phyloP scores from a whole-genome alignment of 2,888 invertebrate species.

The Ectemnius cavifrons region DNA sequence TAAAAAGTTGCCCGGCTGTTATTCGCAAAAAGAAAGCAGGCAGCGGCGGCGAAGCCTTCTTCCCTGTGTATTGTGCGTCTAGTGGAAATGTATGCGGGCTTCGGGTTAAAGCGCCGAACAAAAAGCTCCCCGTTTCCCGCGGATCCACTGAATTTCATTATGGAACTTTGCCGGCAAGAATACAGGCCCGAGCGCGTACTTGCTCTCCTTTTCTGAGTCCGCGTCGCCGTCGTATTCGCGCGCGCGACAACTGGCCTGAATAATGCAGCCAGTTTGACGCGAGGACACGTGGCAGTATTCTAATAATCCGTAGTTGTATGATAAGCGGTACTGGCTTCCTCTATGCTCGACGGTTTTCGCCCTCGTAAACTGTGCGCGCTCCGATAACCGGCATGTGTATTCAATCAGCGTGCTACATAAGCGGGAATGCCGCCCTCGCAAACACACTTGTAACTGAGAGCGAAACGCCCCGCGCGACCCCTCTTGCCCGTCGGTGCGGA shows the following conservation, averaged over 20 bases:
- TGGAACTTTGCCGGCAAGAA: conserved; percentile 43
- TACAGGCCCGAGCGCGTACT: conserved; percentile 23
- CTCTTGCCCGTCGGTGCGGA: too few species aligned
- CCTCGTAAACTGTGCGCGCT: too few species aligned
- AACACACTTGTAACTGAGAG: too few species aligned
- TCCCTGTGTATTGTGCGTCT: conserved; percentile 20
- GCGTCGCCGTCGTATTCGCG: not conserved
- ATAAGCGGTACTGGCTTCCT: not conserved
- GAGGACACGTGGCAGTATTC: conserved; percentile 29
- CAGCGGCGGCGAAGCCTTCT: conserved; percentile 21
- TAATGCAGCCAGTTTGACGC: conserved; percentile 42
- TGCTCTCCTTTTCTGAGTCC: not conserved
- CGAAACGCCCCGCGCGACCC: too few species aligned
- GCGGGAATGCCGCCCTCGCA: too few species aligned
- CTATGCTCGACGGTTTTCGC: too few species aligned
- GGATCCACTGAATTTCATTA: conserved; percentile 51
- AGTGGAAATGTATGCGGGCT: conserved; percentile 28
- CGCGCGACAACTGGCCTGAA: conserved; percentile 29
- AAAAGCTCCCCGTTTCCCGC: conserved; percentile 31
- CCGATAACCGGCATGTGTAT: too few species aligned
- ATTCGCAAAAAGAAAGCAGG: conserved; percentile 46
- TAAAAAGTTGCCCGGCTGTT: conserved; percentile 43
- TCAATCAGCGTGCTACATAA: too few species aligned
- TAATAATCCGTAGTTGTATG: conserved; percentile 16
- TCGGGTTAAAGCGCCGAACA: conserved; percentile 31